Percentiles rank a stretch among this genome's conserved stretches.
Evolutionary conservation across 2,113 vertebrate genomes (phyloP).

Genomic region (Damaliscus lunatus): DNA sequence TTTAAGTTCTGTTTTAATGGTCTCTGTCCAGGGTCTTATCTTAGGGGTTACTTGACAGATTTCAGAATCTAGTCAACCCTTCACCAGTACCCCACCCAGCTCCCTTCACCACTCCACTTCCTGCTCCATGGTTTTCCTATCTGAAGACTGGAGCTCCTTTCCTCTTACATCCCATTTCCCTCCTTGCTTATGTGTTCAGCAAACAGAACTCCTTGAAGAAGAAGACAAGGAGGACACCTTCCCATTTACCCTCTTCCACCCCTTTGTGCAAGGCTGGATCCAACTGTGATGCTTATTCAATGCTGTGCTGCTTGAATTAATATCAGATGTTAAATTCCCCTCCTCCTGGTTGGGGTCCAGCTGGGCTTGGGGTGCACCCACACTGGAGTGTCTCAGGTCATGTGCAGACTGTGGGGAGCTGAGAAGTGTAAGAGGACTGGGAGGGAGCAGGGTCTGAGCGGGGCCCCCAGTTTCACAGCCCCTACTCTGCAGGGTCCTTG

Average conservation of each 20-base stretch:
- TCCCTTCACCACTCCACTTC: not conserved
- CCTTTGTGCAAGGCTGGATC: not conserved
- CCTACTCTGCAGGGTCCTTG: rapidly evolving
- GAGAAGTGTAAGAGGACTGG: not conserved
- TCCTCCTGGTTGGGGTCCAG: not conserved
- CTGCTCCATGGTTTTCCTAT: rapidly evolving
- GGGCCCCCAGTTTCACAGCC: not conserved
- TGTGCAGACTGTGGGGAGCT: not conserved
- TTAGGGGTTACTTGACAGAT: not conserved
- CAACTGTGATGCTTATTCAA: rapidly evolving
- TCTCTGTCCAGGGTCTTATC: not conserved
- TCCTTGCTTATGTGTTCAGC: not conserved
- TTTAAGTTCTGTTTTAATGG: not conserved
- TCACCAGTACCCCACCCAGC: rapidly evolving
- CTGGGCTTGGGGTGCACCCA: not conserved
- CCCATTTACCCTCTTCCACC: not conserved
- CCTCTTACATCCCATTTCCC: not conserved
- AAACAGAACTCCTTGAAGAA: not conserved
- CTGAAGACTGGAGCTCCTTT: not conserved
- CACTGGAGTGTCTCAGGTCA: not conserved
- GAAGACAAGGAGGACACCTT: not conserved
- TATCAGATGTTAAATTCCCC: not conserved
- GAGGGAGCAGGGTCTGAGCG: not conserved
- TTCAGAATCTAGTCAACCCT: not conserved
- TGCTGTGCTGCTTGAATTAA: not conserved